A percentile compares a stretch with the other conserved stretches of the same genome.
These are phyloP conservation scores for Oscheius myriophilus DNA, from an alignment of 2,888 invertebrate species.

Conservation along the genomic window DNA sequence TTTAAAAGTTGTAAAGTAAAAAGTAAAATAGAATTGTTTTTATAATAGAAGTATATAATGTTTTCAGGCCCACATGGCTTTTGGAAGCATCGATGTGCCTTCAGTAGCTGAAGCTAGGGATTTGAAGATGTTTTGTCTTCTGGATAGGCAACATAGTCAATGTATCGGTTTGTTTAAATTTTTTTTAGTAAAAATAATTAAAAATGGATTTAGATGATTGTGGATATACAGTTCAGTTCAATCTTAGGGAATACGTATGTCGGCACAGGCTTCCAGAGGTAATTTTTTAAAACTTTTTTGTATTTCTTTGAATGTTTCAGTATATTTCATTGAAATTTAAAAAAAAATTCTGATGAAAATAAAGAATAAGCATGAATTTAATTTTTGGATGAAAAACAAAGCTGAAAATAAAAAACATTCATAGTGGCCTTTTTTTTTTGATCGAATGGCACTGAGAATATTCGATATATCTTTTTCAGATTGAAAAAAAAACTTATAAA, in stretches of 20 bases:
- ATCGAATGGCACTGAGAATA: no score
- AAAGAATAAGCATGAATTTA: not conserved
- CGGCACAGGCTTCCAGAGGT: constrained; percentile 60
- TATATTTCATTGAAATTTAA: no score
- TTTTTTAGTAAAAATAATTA: not conserved
- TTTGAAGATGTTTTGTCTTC: constrained; percentile 64
- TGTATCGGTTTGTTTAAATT: constrained; percentile 35
- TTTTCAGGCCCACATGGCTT: constrained; percentile 48
- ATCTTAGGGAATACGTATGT: constrained; percentile 69
- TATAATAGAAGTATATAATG: no score
- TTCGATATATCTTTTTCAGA: no score
- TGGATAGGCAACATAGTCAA: constrained; percentile 65
- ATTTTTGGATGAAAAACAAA: no score
- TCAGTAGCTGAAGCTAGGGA: constrained; percentile 64
- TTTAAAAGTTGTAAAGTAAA: no score
- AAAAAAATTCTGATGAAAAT: not conserved
- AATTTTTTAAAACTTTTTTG: not conserved
- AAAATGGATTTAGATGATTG: constrained; percentile 51
- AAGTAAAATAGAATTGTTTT: no score
- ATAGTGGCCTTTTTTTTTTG: no score
- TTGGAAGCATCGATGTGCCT: constrained; percentile 69
- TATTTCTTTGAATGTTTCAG: no score
- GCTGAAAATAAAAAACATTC: no score
- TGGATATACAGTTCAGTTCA: constrained; percentile 69
- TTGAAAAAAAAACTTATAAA: no score